Percentiles rank a stretch among this genome's conserved stretches.
These are phyloP conservation scores for Molossus alvarezi DNA, from an alignment of 2,797 vertebrate species.

Conservation along the genomic window DNA sequence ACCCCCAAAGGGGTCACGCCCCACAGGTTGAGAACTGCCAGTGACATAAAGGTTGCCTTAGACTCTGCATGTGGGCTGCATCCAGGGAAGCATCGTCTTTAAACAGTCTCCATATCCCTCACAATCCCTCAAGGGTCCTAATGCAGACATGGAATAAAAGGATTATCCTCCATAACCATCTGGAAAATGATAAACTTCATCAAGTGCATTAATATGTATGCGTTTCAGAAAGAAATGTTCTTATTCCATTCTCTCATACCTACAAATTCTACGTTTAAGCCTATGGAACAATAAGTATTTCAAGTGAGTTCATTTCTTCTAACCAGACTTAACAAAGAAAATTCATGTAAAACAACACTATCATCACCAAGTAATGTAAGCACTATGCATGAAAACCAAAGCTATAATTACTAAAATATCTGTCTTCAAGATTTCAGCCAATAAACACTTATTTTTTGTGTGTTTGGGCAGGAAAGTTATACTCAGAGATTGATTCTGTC, in stretches of 20 bases:
- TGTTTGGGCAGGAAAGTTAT: background rate
- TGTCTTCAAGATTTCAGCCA: background rate
- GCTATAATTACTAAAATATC: background rate
- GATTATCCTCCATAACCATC: background rate
- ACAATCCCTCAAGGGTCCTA: rapidly evolving
- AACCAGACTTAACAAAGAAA: background rate
- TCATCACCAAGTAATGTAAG: background rate
- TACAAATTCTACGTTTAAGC: background rate
- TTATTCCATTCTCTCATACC: background rate
- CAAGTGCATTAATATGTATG: background rate
- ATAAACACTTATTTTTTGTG: background rate
- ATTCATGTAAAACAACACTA: background rate
- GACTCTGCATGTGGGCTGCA: background rate
- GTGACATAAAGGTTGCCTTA: background rate
- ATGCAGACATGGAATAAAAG: background rate
- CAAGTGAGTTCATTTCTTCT: background rate
- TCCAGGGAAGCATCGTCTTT: background rate
- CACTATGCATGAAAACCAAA: background rate
- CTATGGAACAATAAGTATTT: background rate
- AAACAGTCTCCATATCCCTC: background rate
- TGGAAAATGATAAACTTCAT: background rate
- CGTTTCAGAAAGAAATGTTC: background rate
- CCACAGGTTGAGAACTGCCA: no score
- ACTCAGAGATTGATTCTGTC: background rate
- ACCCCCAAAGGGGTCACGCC: no score